A percentile compares a stretch with the other conserved stretches of the same genome.
Conservation (phyloP, 2,113 vertebrate genomes). For the Cyphomyrus plagiostoma region DNA sequence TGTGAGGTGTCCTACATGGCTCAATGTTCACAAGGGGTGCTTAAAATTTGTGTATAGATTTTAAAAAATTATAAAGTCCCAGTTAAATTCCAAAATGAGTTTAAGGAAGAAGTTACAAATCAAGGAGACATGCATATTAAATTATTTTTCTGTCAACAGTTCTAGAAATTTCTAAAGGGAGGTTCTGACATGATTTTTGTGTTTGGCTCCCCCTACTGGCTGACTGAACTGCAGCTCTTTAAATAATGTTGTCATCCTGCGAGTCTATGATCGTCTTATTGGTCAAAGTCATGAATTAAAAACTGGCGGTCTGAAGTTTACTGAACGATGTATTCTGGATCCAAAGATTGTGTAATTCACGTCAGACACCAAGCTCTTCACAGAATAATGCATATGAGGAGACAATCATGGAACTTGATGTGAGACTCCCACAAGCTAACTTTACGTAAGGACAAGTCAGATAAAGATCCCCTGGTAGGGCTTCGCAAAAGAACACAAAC, state of each 20-base stretch:
- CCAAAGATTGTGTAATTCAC: not conserved
- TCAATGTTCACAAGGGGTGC: not conserved
- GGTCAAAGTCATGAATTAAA: not conserved
- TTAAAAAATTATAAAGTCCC: not conserved
- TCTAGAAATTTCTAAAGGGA: not conserved
- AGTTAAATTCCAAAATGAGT: not conserved
- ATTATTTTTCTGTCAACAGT: not conserved
- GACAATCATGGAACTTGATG: not conserved
- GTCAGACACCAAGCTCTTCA: not conserved
- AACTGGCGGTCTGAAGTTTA: not conserved
- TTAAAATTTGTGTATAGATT: not conserved
- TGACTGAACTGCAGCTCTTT: not conserved
- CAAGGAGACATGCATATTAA: not conserved
- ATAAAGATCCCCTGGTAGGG: not conserved
- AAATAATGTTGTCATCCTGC: not conserved
- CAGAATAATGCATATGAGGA: not conserved
- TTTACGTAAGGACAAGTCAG: not conserved
- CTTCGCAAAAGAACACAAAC: not conserved
- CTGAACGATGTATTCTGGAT: not conserved
- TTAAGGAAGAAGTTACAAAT: not conserved
- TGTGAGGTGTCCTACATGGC: not conserved
- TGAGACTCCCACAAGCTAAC: not conserved
- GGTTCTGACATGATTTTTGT: not conserved
- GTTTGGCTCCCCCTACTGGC: conserved; percentile 13
- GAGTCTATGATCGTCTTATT: not conserved